Evolutionary conservation across 2,888 invertebrate species (phyloP).

Genomic region (Pyrgus malvae): DNA sequence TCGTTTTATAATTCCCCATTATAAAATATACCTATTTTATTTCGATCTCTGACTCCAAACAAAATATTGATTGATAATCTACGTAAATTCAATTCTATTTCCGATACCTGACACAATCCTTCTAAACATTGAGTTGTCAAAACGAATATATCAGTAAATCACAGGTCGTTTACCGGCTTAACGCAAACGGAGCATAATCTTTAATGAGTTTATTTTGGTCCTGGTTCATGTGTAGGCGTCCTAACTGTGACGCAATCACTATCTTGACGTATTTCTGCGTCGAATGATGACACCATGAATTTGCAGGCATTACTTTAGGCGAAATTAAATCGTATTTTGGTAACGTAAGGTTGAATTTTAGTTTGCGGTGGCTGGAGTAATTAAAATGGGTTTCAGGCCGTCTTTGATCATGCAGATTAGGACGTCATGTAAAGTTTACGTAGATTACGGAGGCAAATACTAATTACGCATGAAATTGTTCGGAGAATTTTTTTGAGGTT

Average conservation of each 20-base stretch:
- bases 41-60: too few relatives aligned
- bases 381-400: constrained; percentile 21
- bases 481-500: not conserved
- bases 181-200: not conserved
- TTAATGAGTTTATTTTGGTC: constrained; percentile 12
- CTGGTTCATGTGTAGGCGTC: constrained; percentile 14
- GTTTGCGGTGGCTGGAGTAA: not conserved
- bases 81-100: not conserved
- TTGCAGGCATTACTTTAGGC: not conserved
- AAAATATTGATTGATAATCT: too few relatives aligned
- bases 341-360: not conserved
- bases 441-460: constrained; percentile 18
- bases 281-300: constrained; percentile 20
- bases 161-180: constrained; percentile 5
- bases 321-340: not conserved
- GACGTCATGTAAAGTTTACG: constrained; percentile 19
- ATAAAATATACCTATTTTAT: too few relatives aligned
- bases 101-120: not conserved
- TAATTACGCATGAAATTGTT: constrained; percentile 25
- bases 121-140: constrained; percentile 1
- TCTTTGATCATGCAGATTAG: constrained; percentile 25
- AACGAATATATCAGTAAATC: not conserved
- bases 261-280: constrained; percentile 18
- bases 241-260: constrained; percentile 19
- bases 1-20: too few relatives aligned